These are phyloP conservation scores for Pimpla rufipes DNA, from an alignment of 2,888 invertebrate species.

Conservation along the genomic window DNA sequence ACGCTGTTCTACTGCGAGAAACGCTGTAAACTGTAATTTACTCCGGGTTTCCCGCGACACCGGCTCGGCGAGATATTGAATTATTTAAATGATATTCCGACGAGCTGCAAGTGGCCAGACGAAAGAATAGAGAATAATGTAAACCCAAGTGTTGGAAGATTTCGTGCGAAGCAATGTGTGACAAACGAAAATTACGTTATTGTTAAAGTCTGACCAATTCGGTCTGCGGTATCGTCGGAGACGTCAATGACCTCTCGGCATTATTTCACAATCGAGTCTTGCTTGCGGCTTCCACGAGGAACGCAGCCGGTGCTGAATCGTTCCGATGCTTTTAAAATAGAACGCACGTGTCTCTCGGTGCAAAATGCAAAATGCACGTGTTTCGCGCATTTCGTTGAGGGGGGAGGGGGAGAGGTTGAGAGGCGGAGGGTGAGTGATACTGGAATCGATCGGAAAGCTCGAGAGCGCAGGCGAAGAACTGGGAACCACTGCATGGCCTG, in stretches of 20 bases:
- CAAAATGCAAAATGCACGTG: not conserved
- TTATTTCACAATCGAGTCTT: constrained; percentile 86
- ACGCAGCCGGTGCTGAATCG: not conserved
- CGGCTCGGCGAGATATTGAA: constrained; percentile 21
- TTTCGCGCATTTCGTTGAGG: constrained; percentile 9
- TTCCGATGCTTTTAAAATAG: not conserved
- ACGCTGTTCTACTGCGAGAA: not conserved
- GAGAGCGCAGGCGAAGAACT: constrained; percentile 66
- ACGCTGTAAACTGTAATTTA: constrained; percentile 36
- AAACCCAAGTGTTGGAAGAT: not conserved
- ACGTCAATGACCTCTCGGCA: constrained; percentile 80
- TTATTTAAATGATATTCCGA: constrained; percentile 47
- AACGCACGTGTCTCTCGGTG: not conserved
- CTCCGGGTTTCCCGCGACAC: not conserved
- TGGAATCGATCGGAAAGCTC: constrained; percentile 69
- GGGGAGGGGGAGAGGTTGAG: constrained; percentile 2
- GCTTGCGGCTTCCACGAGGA: constrained; percentile 80
- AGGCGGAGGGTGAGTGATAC: constrained; percentile 3
- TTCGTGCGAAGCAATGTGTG: not conserved
- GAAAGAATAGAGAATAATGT: constrained; percentile 10
- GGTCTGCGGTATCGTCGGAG: constrained; percentile 50
- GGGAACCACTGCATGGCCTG: constrained; percentile 68
- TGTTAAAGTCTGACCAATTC: constrained; percentile 38
- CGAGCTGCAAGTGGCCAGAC: not conserved
- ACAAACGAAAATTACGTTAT: constrained; percentile 55